These are phyloP conservation scores for Jordanella pulchra DNA, from an alignment of 2,797 vertebrate species.

Conservation along the genomic window DNA sequence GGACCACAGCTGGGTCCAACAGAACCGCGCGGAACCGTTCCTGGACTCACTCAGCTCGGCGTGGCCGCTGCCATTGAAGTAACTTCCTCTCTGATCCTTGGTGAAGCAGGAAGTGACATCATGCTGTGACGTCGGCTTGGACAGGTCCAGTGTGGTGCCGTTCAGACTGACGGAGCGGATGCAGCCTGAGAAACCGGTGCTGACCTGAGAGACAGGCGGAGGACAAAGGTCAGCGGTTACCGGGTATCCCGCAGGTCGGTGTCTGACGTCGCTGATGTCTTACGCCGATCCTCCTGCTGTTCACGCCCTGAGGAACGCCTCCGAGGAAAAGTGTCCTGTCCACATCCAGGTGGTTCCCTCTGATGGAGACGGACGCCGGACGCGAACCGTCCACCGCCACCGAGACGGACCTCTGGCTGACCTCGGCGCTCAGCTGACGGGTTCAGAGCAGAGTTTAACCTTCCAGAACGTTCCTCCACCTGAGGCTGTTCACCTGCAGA, in stretches of 20 bases:
- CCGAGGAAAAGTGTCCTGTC: conserved; percentile 87
- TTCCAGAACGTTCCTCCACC: too few relatives aligned
- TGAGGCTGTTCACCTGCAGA: rapidly evolving
- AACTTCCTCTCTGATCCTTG: conserved; percentile 84
- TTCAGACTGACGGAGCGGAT: conserved; percentile 83
- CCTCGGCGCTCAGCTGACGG: conserved; percentile 86
- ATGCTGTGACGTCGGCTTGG: conserved; percentile 70
- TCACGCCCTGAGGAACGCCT: conserved; percentile 82
- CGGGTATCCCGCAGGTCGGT: too few relatives aligned
- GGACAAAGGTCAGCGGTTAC: background rate
- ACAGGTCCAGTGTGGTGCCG: conserved; percentile 72
- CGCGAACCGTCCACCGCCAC: conserved; percentile 80
- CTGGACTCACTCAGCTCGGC: conserved; percentile 83
- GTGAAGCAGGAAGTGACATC: conserved; percentile 85
- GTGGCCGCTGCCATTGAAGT: conserved; percentile 90
- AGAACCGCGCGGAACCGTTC: too few relatives aligned
- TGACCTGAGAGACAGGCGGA: conserved; percentile 76
- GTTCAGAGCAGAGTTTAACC: conserved; percentile 1
- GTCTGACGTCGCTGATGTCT: too few relatives aligned
- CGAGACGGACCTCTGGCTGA: conserved; percentile 79
- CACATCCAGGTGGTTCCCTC: conserved; percentile 89
- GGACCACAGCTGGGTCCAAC: too few relatives aligned
- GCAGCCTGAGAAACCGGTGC: conserved; percentile 87
- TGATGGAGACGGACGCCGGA: conserved; percentile 55
- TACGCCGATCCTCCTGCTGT: conserved; percentile 86